These are phyloP conservation scores for Drosophila kuntzei DNA, from an alignment of 2,888 invertebrate genomes.

Conservation along the genomic window DNA sequence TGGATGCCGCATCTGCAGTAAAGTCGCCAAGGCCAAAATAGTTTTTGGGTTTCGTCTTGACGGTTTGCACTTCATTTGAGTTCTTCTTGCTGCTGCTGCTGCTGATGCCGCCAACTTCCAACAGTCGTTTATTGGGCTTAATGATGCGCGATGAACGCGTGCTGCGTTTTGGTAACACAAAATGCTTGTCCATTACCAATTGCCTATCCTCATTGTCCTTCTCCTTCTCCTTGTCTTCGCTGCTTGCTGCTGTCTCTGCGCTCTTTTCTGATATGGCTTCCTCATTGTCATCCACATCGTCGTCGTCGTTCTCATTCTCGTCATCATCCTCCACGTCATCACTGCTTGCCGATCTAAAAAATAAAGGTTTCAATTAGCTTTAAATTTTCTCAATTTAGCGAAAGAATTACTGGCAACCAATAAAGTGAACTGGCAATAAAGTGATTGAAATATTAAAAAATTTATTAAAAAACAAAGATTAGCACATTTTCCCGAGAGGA, in stretches of 20 bases:
- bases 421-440: too few species aligned
- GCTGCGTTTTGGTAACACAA: constrained; percentile 92
- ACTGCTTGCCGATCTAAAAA: constrained; percentile 44
- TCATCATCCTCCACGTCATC: constrained; percentile 63
- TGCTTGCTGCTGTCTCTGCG: constrained; percentile 36
- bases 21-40: constrained; percentile 76
- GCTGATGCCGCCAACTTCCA: constrained; percentile 88
- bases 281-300: constrained; percentile 51
- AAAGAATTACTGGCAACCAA: too few species aligned
- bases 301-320: constrained; percentile 46
- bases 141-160: constrained; percentile 94
- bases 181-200: constrained; percentile 85
- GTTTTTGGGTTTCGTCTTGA: constrained; percentile 67
- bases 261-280: constrained; percentile 56
- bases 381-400: neutral
- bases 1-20: constrained; percentile 30
- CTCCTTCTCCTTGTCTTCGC: constrained; percentile 39
- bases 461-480: too few species aligned
- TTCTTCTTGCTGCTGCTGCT: constrained; percentile 73
- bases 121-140: constrained; percentile 94
- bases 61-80: constrained; percentile 15
- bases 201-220: constrained; percentile 62
- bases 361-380: neutral
- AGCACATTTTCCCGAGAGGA: too few species aligned
- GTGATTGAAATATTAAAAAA: too few species aligned